phyloP scores from a whole-genome alignment of 2,113 vertebrate species.

The Perccottus glenii region DNA sequence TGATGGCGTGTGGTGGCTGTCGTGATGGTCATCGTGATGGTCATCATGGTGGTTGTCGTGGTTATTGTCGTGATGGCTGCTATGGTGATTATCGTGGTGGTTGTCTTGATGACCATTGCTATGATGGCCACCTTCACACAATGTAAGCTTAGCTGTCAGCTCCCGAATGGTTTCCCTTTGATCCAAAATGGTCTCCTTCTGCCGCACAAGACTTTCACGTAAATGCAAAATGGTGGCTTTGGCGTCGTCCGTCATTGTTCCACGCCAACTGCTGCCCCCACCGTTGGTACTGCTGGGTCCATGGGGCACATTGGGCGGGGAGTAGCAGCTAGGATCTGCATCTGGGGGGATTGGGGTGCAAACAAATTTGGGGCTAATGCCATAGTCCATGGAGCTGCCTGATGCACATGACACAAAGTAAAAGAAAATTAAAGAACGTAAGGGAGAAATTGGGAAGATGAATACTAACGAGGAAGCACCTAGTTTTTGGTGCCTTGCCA shows the following conservation, averaged over 20 bases:
- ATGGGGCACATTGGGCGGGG: conserved; percentile 62
- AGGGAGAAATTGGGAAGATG: conserved; percentile 17
- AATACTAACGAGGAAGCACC: conserved; percentile 26
- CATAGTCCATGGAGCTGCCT: conserved; percentile 73
- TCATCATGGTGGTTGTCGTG: conserved; percentile 27
- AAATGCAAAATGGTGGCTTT: conserved; percentile 84
- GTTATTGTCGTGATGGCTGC: conserved; percentile 19
- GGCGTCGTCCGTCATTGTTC: conserved; percentile 80
- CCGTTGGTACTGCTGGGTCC: conserved; percentile 47
- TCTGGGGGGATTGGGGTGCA: conserved; percentile 83
- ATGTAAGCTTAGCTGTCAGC: conserved; percentile 82
- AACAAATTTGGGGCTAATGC: conserved; percentile 80
- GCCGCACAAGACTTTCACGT: conserved; percentile 83
- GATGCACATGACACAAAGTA: conserved; percentile 62
- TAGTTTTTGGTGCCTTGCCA: conserved; percentile 20
- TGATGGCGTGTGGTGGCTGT: conserved; percentile 44
- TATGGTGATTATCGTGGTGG: conserved; percentile 29
- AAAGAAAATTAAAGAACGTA: conserved; percentile 58
- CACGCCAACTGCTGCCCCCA: conserved; percentile 50
- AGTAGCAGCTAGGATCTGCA: conserved; percentile 79
- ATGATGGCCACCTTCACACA: conserved; percentile 77
- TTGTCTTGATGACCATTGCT: conserved; percentile 44
- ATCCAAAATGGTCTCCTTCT: conserved; percentile 85
- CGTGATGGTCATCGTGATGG: conserved; percentile 60
- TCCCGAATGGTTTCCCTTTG: conserved; percentile 85